These are phyloP conservation scores for Zhuqinia jingwanae DNA, from an alignment of 2,888 invertebrate genomes.

Conservation along the genomic window DNA sequence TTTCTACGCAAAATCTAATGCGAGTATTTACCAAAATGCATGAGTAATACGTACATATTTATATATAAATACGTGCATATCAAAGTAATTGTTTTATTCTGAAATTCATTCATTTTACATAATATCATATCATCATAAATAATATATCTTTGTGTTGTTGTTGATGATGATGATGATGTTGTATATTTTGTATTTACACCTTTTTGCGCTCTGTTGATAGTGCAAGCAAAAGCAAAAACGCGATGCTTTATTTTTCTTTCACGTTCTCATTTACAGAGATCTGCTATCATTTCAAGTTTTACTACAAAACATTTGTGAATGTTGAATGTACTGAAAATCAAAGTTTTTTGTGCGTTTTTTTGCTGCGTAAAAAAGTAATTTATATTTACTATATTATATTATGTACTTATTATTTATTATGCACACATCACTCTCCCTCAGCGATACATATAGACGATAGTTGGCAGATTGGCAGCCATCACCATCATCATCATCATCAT, in stretches of 20 bases:
- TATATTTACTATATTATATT: no score
- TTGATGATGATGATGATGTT: no score
- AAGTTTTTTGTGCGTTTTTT: no score
- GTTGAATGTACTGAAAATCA: not conserved
- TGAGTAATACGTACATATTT: not conserved
- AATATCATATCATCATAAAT: constrained; percentile 33
- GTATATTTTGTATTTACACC: not conserved
- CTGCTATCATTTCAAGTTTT: not conserved
- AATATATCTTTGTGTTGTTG: no score
- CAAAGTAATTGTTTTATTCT: not conserved
- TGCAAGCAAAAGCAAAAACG: constrained; percentile 30
- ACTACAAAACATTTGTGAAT: not conserved
- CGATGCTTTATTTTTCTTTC: not conserved
- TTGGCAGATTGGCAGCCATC: no score
- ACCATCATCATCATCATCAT: no score
- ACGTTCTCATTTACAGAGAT: constrained; percentile 22
- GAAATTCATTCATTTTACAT: constrained; percentile 24
- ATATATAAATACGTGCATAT: not conserved
- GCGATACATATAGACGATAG: no score
- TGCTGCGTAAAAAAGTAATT: no score
- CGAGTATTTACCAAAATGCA: not conserved
- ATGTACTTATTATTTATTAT: no score
- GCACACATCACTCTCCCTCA: no score
- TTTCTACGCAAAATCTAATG: not conserved
- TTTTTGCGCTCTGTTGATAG: constrained; percentile 24